Evolutionary conservation across 2,888 invertebrate genomes (phyloP).

Genomic region (Pedicia rivosa): DNA sequence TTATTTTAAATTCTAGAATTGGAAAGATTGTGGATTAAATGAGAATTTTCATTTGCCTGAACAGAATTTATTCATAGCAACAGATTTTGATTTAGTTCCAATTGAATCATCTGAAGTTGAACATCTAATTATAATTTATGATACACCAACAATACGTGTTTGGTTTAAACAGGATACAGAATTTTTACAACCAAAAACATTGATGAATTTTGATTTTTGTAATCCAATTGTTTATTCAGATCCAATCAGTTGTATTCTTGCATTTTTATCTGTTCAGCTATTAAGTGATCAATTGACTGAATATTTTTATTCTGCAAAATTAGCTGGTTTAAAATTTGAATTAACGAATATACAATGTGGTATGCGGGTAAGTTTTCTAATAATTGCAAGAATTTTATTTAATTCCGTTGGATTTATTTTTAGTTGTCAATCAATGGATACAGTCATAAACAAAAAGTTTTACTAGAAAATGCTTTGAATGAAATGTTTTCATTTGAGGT

Average conservation of each 20-base stretch:
- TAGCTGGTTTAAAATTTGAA: slow-evolving; percentile 74
- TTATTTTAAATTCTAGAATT: slow-evolving; percentile 44
- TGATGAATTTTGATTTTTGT: slow-evolving; percentile 45
- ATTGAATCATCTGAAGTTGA: slow-evolving; percentile 42
- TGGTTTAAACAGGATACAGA: slow-evolving; percentile 95
- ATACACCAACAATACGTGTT: slow-evolving; percentile 61
- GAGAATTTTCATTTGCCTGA: slow-evolving; percentile 57
- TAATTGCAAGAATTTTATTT: slow-evolving; percentile 5
- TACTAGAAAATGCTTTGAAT: slow-evolving; percentile 75
- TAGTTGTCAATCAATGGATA: slow-evolving; percentile 77
- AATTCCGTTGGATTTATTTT: slow-evolving; percentile 17
- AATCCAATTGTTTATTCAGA: slow-evolving; percentile 80
- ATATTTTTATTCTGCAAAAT: slow-evolving; percentile 80
- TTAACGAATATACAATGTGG: slow-evolving; percentile 70
- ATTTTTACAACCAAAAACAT: slow-evolving; percentile 76
- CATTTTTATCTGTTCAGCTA: slow-evolving; percentile 65
- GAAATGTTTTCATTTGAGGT: slow-evolving; percentile 66
- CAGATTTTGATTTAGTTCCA: slow-evolving; percentile 53
- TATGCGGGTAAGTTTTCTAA: slow-evolving; percentile 58
- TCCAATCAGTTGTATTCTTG: slow-evolving; percentile 67
- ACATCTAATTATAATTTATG: slow-evolving; percentile 57
- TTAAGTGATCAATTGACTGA: slow-evolving; percentile 81
- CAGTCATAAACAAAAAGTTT: slow-evolving; percentile 71
- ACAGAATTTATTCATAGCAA: slow-evolving; percentile 85
- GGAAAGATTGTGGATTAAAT: slow-evolving; percentile 48